phyloP scores from a whole-genome alignment of 2,797 vertebrate species.

The Sebastes reedi region DNA sequence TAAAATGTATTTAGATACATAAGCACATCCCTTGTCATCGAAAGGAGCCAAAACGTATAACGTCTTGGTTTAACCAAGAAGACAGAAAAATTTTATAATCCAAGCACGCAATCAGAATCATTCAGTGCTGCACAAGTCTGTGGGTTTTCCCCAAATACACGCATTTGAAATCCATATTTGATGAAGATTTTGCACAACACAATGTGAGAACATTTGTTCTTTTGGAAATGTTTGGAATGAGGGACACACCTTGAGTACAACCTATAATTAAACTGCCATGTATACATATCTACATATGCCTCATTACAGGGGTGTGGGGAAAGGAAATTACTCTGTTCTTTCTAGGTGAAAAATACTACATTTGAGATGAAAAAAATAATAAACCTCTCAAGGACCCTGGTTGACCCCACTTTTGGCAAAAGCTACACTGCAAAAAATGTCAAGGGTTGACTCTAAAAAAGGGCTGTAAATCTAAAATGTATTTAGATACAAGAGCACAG shows the following conservation, averaged over 20 bases:
- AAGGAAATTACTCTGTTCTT: constrained; percentile 22
- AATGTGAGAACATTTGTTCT: neutral
- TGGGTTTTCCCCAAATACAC: neutral
- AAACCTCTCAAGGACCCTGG: constrained; percentile 4
- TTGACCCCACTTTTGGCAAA: constrained; percentile 15
- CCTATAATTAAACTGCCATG: neutral
- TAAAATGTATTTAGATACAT: neutral
- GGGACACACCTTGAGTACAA: no score
- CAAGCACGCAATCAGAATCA: no score
- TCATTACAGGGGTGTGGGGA: constrained; percentile 1
- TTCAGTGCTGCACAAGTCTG: neutral
- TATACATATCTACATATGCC: constrained; percentile 21
- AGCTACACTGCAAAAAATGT: constrained; percentile 14
- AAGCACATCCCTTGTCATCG: neutral
- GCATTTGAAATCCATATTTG: neutral
- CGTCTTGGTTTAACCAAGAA: neutral
- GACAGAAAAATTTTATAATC: neutral
- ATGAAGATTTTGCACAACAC: neutral
- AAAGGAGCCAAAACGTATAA: rapidly evolving
- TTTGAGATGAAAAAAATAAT: neutral
- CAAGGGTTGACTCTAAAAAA: neutral
- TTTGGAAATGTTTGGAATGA: neutral
- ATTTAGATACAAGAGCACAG: neutral
- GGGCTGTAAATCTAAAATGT: neutral
- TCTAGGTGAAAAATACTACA: neutral